A percentile compares a stretch with the other conserved stretches of the same genome.
Evolutionary conservation across 2,797 vertebrate genomes (phyloP).

Genomic region (Tympanoctomys barrerae): DNA sequence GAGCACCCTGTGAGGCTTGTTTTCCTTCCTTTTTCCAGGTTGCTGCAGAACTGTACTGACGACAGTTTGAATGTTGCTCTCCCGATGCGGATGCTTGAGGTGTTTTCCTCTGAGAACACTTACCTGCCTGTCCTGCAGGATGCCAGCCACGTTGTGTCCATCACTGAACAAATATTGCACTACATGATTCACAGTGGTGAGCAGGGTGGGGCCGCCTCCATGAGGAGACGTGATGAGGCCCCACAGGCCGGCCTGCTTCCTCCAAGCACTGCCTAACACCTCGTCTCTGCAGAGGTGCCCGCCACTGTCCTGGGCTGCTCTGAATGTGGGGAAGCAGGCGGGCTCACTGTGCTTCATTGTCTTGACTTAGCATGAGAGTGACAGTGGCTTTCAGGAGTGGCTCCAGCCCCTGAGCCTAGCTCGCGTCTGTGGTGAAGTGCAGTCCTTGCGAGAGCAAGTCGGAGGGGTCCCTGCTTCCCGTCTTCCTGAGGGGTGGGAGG

Average conservation of each 20-base stretch:
- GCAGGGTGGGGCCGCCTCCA: conserved; percentile 43
- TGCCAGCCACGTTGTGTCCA: conserved; percentile 91
- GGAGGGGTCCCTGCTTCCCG: neutral
- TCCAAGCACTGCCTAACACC: neutral
- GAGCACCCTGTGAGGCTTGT: neutral
- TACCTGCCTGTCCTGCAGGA: conserved; percentile 95
- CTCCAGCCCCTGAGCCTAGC: fast-evolving
- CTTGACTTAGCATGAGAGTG: neutral
- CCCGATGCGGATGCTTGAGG: conserved; percentile 98
- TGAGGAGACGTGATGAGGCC: neutral
- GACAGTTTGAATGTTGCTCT: conserved; percentile 96
- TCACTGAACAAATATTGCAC: conserved; percentile 99
- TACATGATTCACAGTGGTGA: conserved; percentile 99
- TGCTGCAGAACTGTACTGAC: conserved; percentile 93
- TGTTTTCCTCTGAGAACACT: conserved; percentile 96
- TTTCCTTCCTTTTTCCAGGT: conserved; percentile 86
- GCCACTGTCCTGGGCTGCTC: neutral
- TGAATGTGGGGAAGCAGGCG: neutral
- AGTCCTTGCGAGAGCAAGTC: neutral
- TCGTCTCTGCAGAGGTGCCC: neutral
- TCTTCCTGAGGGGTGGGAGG: neutral
- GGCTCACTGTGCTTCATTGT: neutral
- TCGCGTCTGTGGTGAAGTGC: neutral
- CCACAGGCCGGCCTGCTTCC: neutral
- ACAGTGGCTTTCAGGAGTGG: fast-evolving